Evolutionary conservation across 2,888 invertebrate genomes (phyloP), one percentile per base, ranked within the genome.

Genomic region (Chrysolina americana): DNA sequence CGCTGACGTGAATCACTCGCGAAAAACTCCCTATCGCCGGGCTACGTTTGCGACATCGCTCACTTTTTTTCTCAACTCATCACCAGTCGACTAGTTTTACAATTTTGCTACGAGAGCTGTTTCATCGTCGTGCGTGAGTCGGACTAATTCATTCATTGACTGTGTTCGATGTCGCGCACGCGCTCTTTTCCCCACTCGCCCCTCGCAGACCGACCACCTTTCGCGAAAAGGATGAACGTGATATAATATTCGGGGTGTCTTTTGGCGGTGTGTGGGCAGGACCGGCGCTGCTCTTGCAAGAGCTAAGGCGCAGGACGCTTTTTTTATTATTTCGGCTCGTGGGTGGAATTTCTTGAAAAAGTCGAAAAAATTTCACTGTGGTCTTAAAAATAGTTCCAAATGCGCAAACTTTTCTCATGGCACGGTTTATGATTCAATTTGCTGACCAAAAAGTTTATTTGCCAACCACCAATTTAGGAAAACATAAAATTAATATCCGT

Each of bases 61-160:
- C 66, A 69, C 66, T 68, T 73, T 66, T 72, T 66, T 76, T 69
- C 28, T 28, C 56, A 66, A 71, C 65, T 69, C 64, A 53, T 70
- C 70, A 71, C 65, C 65, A 68, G 47, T 70, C 70, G 70, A 62
- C 64, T 59, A 71, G 56, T 62, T 66, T 69, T 73, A 59, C 70
- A 44, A 68, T 62, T 59, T 70, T 63, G 59, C 11, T 59, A 59
- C 28, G 13, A n/a, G 59, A 23, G 36, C n/a, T 59, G 28, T 36
- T 11, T 8, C 73, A 73, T 73, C 53, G 41, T 59, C 68, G 74
- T 72, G 70, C 70, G 69, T 50, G 68, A 70, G 41, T 44, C 70
- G 70, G 65, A 76, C 76, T 74, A 65, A 74, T 76, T 76, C 76
- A 74, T 76, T 76, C 76, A 76, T 74, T 74, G 76, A 74, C 76